phyloP scores from a whole-genome alignment of 2,113 vertebrate genomes.

The Phaethon lepturus region DNA sequence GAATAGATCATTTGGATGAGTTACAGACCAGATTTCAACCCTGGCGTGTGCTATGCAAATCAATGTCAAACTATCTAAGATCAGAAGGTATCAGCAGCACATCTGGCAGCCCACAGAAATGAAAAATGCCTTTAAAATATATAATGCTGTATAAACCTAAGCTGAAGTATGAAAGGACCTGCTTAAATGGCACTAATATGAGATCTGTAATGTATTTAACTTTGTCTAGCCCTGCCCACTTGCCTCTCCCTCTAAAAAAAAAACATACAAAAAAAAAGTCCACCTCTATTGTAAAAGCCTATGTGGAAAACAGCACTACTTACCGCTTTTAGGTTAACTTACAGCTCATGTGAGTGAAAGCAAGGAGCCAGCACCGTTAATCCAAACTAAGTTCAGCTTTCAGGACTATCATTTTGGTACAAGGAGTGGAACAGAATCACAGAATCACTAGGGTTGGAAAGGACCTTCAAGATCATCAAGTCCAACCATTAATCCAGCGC shows the following conservation, averaged over 20 bases:
- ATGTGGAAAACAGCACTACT: neutral
- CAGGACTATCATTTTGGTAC: neutral
- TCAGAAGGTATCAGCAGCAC: conserved; percentile 54
- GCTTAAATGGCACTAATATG: conserved; percentile 27
- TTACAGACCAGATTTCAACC: conserved; percentile 70
- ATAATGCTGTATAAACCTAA: neutral
- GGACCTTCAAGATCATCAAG: too few species aligned
- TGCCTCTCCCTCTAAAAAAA: neutral
- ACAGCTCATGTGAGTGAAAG: neutral
- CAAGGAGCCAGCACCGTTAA: neutral
- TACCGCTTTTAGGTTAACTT: neutral
- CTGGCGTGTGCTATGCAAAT: conserved; percentile 39
- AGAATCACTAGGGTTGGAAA: too few species aligned
- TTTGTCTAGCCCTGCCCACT: neutral
- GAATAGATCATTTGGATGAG: conserved; percentile 71
- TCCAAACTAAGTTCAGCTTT: neutral
- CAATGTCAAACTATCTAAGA: conserved; percentile 48
- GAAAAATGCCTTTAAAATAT: conserved; percentile 44
- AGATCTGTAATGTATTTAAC: conserved; percentile 18
- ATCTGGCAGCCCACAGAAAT: conserved; percentile 62
- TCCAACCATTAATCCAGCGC: too few species aligned
- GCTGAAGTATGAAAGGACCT: neutral
- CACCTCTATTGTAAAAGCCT: neutral
- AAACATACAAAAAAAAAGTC: neutral
- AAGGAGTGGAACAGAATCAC: neutral